phyloP scores from a whole-genome alignment of 2,113 vertebrate genomes.

The Paralichthys olivaceus region DNA sequence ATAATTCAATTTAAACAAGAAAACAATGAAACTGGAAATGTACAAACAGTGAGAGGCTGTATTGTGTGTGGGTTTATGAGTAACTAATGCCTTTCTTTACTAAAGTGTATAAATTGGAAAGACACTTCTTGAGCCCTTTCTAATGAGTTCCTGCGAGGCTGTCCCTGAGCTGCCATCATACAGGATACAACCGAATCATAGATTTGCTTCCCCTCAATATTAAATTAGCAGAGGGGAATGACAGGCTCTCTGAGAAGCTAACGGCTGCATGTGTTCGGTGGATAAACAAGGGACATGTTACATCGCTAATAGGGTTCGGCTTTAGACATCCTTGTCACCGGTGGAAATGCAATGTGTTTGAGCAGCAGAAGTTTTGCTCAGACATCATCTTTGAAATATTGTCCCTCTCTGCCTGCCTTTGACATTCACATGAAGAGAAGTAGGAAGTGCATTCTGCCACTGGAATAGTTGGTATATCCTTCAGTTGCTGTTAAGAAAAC shows the following conservation, averaged over 20 bases:
- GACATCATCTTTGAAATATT: conserved; percentile 19
- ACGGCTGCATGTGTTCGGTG: conserved; percentile 36
- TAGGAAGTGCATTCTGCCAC: neutral
- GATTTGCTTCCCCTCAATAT: conserved; percentile 53
- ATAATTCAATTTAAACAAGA: conserved; percentile 5
- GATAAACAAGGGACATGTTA: conserved; percentile 37
- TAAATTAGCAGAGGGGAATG: conserved; percentile 60
- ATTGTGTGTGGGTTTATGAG: conserved; percentile 9
- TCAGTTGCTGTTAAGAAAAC: neutral
- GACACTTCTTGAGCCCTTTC: conserved; percentile 22
- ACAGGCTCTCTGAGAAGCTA: conserved; percentile 46
- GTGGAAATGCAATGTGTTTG: conserved; percentile 34
- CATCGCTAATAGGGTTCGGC: conserved; percentile 47
- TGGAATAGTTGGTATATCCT: conserved; percentile 11
- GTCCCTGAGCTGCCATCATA: conserved; percentile 30
- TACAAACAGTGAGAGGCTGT: conserved; percentile 6
- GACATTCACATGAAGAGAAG: conserved; percentile 15
- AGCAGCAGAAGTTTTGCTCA: conserved; percentile 31
- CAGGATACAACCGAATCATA: conserved; percentile 52
- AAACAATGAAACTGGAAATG: neutral
- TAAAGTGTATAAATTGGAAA: conserved; percentile 16
- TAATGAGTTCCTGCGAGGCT: conserved; percentile 42
- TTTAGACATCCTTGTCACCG: conserved; percentile 51
- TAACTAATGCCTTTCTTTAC: conserved; percentile 11
- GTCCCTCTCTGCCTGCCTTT: conserved; percentile 24